These are phyloP conservation scores for Phortica okadai DNA, from an alignment of 2,888 invertebrate genomes.

Conservation along the genomic window DNA sequence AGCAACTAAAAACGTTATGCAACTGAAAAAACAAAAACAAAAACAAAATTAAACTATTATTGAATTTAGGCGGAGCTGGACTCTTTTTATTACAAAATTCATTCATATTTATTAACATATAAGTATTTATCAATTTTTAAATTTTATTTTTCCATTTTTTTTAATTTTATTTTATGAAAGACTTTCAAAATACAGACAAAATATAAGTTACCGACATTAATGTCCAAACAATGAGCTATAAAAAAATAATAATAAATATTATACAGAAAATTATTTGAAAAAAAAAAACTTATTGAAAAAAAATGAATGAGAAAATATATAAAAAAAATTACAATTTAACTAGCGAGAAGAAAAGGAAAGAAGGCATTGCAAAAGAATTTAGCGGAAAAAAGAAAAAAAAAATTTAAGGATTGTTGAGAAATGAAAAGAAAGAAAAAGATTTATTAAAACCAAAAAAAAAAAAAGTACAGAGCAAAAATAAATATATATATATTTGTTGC, in stretches of 20 bases:
- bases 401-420: background rate
- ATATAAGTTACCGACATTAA: too few relatives aligned
- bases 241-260: background rate
- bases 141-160: background rate
- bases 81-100: conserved; percentile 18
- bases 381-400: background rate
- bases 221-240: background rate
- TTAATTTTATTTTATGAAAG: too few relatives aligned
- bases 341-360: too few relatives aligned
- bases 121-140: background rate
- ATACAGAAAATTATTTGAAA: background rate
- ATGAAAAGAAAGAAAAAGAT: background rate
- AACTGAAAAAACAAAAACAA: background rate
- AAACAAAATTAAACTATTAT: background rate
- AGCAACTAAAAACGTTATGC: background rate
- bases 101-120: conserved; percentile 1
- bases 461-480: background rate
- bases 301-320: conserved; percentile 14
- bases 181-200: too few relatives aligned
- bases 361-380: background rate
- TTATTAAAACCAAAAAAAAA: background rate
- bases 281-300: conserved; percentile 1
- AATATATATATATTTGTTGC: background rate
- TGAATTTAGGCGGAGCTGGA: conserved; percentile 13
- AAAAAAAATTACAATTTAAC: background rate